Conservation (phyloP, 2,113 vertebrate species). For the Tursiops truncatus region DNA sequence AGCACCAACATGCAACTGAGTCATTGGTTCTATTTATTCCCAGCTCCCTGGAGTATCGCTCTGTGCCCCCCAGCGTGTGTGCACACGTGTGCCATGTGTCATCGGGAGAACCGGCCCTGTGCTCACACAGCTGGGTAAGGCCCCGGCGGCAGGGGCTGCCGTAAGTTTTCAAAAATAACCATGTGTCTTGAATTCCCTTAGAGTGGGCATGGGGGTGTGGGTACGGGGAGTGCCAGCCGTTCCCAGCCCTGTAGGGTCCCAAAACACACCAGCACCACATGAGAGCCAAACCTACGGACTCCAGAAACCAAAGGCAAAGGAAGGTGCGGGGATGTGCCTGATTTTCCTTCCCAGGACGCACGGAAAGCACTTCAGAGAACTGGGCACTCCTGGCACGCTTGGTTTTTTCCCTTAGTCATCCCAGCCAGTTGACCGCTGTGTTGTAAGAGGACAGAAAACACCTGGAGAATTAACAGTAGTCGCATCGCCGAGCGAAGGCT, state of each 20-base stretch:
- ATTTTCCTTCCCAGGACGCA: fast-evolving
- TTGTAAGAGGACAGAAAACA: fast-evolving
- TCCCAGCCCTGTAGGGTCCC: background rate
- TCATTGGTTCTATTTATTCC: background rate
- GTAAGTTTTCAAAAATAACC: background rate
- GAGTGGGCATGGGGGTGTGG: background rate
- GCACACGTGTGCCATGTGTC: fast-evolving
- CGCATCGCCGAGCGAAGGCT: background rate
- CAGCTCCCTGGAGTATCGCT: fast-evolving
- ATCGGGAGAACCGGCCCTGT: fast-evolving
- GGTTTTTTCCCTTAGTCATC: background rate
- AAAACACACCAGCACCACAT: fast-evolving
- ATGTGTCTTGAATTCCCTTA: background rate
- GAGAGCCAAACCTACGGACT: fast-evolving
- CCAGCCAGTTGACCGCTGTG: fast-evolving
- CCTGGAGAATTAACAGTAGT: fast-evolving
- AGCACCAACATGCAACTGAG: background rate
- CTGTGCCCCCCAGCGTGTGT: fast-evolving
- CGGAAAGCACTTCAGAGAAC: background rate
- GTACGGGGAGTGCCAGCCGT: fast-evolving
- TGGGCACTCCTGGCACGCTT: fast-evolving
- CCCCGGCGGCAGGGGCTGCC: fast-evolving
- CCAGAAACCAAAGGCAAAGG: background rate
- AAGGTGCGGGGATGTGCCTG: fast-evolving
- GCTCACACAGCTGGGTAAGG: background rate